Base-by-base conservation (phyloP, 2,888 invertebrate genomes). In the Dermolepida albohirtum region DNA sequence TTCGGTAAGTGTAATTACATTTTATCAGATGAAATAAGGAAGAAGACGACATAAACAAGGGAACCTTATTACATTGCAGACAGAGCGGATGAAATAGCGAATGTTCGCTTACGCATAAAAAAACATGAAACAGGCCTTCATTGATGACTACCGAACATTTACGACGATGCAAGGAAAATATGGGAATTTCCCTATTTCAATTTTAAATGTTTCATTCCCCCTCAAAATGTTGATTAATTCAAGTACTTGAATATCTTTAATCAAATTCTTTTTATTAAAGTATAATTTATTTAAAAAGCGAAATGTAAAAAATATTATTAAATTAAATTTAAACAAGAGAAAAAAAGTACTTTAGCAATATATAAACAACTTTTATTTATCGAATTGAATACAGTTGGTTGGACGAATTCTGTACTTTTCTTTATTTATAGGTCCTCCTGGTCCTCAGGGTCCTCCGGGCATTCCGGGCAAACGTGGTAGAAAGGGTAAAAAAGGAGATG, bases 401-500 rank as follows among this genome's bases (percentile, higher is more conserved):
- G 17, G n/a, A 34, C 16, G 16, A 6, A 12, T 10, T 52, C 10
- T 29, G 16, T 52, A 34, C 5, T 14, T 63, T 51, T 64, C 27
- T 62, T 34, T 29, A 41, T 43, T 81, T 81, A 34, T 75, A 83
- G 83, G 83, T 72, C 82, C 83, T 85, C 69, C 90, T 88, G 88
- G 89, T 76, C 88, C 88, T 65, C 87, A 87, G 71, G 94, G 94
- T 75, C 92, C 92, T 16, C 90, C 92, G 68, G 95, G 95, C 54
- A 91, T 93, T 51, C 91, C 93, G 11, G 95, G 95, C 73, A 95
- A 95, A 84, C 87, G 93, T 79, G 95, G 95, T 76, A 92, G 94
- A 83, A 93, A 93, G 80, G 96, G 95, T 76, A 94, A 94, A 84
- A 94, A 94, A 81, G 96, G 96, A 16, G 94, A 95, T 79, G 79